A percentile compares a stretch with the other conserved stretches of the same genome.
phyloP scores from a whole-genome alignment of 2,113 vertebrate species.

The Corydoras maculifer region DNA sequence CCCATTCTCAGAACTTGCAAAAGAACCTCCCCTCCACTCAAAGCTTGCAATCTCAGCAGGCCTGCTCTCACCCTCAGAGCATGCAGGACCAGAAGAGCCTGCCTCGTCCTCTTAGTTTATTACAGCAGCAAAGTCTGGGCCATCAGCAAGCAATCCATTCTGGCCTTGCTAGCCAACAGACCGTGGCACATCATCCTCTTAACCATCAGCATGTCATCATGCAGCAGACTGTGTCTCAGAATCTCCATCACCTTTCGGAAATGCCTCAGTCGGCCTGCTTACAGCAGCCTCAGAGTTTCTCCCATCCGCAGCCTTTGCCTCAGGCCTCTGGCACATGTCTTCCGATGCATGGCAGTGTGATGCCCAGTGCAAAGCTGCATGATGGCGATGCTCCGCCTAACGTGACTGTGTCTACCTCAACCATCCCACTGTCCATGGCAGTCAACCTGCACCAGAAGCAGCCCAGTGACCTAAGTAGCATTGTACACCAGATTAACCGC shows the following conservation, averaged over 20 bases:
- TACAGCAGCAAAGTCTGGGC: constrained; percentile 43
- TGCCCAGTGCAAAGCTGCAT: constrained; percentile 83
- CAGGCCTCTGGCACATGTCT: constrained; percentile 63
- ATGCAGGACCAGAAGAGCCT: constrained; percentile 48
- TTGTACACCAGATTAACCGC: constrained; percentile 97
- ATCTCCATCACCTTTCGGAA: constrained; percentile 55
- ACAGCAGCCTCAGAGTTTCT: constrained; percentile 60
- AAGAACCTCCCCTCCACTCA: constrained; percentile 64
- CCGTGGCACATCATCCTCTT: constrained; percentile 50
- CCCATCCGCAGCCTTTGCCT: constrained; percentile 56
- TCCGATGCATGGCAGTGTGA: constrained; percentile 62
- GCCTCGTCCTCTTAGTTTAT: constrained; percentile 42
- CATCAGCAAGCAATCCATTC: constrained; percentile 46
- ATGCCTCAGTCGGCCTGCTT: constrained; percentile 50
- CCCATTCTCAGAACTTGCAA: constrained; percentile 33
- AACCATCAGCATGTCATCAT: constrained; percentile 68
- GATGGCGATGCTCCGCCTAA: constrained; percentile 93
- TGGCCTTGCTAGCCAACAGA: constrained; percentile 51
- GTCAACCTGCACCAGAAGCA: constrained; percentile 87
- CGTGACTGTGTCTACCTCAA: constrained; percentile 99
- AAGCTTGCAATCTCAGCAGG: constrained; percentile 52
- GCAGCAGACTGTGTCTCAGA: constrained; percentile 51
- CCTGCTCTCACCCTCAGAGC: constrained; percentile 47
- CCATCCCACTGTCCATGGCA: constrained; percentile 96
- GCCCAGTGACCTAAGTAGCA: constrained; percentile 90